These are phyloP conservation scores for Conops quadrifasciatus DNA, from an alignment of 2,888 invertebrate species.

Conservation along the genomic window DNA sequence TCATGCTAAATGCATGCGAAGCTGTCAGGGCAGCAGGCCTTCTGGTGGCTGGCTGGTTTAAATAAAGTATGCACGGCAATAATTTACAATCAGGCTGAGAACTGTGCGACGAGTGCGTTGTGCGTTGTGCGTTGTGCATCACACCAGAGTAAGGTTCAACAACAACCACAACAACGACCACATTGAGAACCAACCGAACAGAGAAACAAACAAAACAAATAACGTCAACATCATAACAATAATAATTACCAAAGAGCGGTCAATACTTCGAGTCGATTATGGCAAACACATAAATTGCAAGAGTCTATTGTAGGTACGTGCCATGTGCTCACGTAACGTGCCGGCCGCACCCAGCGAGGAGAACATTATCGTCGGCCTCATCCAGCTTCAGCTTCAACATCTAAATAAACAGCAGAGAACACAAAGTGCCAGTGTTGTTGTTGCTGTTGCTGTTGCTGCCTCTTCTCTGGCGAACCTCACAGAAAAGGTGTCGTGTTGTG, in stretches of 20 bases:
- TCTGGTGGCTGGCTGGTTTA: too few relatives aligned
- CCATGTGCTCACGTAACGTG: conserved; percentile 5
- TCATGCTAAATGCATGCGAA: conserved; percentile 9
- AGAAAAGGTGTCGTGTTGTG: too few relatives aligned
- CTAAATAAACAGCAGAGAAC: background rate
- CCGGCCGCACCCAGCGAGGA: background rate
- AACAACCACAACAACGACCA: background rate
- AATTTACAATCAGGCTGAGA: conserved; percentile 16
- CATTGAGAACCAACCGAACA: too few relatives aligned
- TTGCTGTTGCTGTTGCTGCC: too few relatives aligned
- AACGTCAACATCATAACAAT: too few relatives aligned
- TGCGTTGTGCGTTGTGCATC: background rate
- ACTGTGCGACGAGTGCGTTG: background rate
- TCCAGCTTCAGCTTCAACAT: background rate
- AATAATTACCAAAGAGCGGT: conserved; percentile 39
- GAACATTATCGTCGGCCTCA: background rate
- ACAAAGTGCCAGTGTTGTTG: too few relatives aligned
- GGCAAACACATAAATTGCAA: conserved; percentile 43
- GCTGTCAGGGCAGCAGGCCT: conserved; percentile 4
- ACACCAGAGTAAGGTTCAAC: conserved; percentile 5
- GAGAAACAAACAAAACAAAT: background rate
- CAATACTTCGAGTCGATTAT: conserved; percentile 40
- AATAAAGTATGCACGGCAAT: conserved; percentile 4
- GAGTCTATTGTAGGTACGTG: conserved; percentile 33
- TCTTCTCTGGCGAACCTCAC: too few relatives aligned